Conservation (phyloP, 2,888 invertebrate genomes). For the Thymelicus sylvestris region DNA sequence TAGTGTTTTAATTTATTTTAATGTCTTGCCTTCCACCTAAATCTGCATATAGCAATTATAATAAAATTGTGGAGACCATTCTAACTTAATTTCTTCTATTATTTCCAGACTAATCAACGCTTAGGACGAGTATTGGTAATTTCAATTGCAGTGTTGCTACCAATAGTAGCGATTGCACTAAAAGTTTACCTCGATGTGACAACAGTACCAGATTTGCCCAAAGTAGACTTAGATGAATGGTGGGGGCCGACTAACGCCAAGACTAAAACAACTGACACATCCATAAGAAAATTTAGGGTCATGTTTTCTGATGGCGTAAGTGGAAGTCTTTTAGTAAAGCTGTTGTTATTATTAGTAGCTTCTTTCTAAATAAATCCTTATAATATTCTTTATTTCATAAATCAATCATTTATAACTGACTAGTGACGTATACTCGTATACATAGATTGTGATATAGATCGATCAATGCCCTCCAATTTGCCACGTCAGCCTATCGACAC, state of each 20-base stretch:
- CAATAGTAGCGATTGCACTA: constrained; percentile 43
- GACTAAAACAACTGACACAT: constrained; percentile 61
- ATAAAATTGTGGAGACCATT: too few relatives aligned
- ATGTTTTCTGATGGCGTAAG: constrained; percentile 85
- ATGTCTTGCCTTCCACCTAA: too few relatives aligned
- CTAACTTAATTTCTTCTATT: neutral
- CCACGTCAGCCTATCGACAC: constrained; percentile 19
- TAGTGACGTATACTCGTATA: too few relatives aligned
- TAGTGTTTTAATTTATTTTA: too few relatives aligned
- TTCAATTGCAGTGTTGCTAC: constrained; percentile 45
- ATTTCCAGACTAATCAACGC: constrained; percentile 51
- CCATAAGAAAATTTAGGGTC: constrained; percentile 86
- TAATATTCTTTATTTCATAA: too few relatives aligned
- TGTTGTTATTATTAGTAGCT: too few relatives aligned
- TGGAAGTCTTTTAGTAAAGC: constrained; percentile 36
- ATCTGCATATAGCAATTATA: too few relatives aligned
- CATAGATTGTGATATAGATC: neutral
- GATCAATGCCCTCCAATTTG: neutral
- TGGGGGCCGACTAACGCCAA: constrained; percentile 64
- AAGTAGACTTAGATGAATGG: constrained; percentile 60
- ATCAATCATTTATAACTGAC: too few relatives aligned
- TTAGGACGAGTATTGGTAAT: constrained; percentile 41
- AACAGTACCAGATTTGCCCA: constrained; percentile 60
- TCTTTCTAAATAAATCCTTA: too few relatives aligned
- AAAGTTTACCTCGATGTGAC: constrained; percentile 51